phyloP scores from a whole-genome alignment of 2,888 invertebrate genomes.

The Lottia gigantea region DNA sequence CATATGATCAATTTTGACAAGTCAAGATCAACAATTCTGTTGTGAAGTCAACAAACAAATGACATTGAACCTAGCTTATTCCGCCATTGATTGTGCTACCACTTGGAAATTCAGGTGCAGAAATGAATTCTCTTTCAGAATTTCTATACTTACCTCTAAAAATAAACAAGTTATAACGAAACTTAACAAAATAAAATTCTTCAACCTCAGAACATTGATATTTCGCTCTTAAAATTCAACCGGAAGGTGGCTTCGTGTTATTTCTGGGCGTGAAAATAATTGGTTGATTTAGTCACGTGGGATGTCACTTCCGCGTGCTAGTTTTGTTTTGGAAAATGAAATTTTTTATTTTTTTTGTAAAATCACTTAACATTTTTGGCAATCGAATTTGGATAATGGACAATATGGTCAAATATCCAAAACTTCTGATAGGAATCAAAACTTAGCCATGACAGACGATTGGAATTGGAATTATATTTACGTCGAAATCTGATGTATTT shows the following conservation, averaged over 20 bases:
- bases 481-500: neutral
- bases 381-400: too few relatives aligned
- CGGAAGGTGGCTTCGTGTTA: conserved; percentile 14
- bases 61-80: too few relatives aligned
- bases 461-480: neutral
- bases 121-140: neutral
- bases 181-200: conserved; percentile 7
- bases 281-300: neutral
- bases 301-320: neutral
- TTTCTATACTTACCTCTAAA: neutral
- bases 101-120: too few relatives aligned
- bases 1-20: too few relatives aligned
- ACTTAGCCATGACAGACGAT: neutral
- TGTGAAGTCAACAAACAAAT: too few relatives aligned
- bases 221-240: conserved; percentile 27
- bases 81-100: too few relatives aligned
- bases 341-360: neutral
- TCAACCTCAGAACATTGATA: conserved; percentile 18
- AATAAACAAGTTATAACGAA: neutral
- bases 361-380: neutral
- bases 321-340: neutral
- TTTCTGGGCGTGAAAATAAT: neutral
- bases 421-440: neutral
- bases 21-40: too few relatives aligned
- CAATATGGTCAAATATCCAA: too few relatives aligned